A percentile compares a stretch with the other conserved stretches of the same genome.
These are phyloP conservation scores for Eira barbara DNA, from an alignment of 2,113 vertebrate species.

Conservation along the genomic window DNA sequence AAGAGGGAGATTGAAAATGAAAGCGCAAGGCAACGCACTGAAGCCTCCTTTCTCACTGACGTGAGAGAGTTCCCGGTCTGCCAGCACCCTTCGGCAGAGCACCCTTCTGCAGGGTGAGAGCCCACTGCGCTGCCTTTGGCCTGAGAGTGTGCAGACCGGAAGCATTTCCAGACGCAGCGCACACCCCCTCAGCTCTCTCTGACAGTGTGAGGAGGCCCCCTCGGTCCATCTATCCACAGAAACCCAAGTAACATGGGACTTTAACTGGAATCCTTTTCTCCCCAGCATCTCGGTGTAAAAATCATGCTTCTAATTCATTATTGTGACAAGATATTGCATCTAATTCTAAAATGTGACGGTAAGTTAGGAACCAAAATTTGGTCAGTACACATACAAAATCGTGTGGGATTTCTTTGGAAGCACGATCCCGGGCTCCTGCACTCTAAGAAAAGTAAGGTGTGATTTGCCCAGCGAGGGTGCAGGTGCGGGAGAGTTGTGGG, in stretches of 20 bases:
- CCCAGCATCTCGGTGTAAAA: not conserved
- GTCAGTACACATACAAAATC: not conserved
- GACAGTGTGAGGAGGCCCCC: not conserved
- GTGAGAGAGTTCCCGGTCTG: not conserved
- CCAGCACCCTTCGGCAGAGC: not conserved
- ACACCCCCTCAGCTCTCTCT: not conserved
- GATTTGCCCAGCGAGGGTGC: not conserved
- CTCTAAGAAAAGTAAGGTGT: not conserved
- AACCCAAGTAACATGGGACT: not conserved
- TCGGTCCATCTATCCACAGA: not conserved
- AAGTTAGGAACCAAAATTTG: not conserved
- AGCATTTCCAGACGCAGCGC: not conserved
- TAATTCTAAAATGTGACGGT: not conserved
- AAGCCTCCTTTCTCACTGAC: not conserved
- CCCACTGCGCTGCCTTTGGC: not conserved
- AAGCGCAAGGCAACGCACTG: not conserved
- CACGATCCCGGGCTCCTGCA: not conserved
- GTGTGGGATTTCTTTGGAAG: not conserved
- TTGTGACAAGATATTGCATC: not conserved
- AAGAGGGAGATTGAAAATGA: not conserved
- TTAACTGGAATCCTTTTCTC: not conserved
- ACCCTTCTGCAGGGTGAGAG: not conserved
- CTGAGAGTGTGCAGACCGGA: rapidly evolving
- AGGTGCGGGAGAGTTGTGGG: not conserved
- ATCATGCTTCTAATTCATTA: not conserved